These are phyloP conservation scores for Philereme transversata DNA, from an alignment of 2,888 invertebrate species.

Conservation along the genomic window DNA sequence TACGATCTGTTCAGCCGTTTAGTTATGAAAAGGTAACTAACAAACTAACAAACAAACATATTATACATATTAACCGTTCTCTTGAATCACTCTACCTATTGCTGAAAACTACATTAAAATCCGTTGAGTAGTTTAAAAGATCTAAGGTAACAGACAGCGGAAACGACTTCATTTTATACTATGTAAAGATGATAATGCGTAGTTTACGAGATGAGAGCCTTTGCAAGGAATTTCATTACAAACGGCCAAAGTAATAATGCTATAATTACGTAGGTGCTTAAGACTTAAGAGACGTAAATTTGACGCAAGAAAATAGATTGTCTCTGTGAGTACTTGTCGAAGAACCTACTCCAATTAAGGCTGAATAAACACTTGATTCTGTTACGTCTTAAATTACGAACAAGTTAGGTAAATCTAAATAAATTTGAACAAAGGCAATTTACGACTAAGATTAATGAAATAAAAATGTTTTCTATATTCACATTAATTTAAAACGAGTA, in stretches of 20 bases:
- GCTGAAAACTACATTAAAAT: too few relatives aligned
- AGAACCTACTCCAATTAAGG: constrained; percentile 22
- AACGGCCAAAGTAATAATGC: constrained; percentile 17
- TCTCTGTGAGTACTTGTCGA: constrained; percentile 16
- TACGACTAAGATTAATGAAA: not conserved
- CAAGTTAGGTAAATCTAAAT: constrained; percentile 8
- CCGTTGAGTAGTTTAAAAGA: too few relatives aligned
- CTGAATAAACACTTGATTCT: constrained; percentile 23
- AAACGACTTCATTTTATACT: too few relatives aligned
- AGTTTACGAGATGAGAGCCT: constrained; percentile 16
- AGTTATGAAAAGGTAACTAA: too few relatives aligned
- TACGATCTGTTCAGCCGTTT: too few relatives aligned
- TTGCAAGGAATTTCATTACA: constrained; percentile 22
- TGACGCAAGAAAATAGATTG: constrained; percentile 17
- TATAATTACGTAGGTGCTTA: constrained; percentile 17
- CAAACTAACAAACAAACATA: too few relatives aligned
- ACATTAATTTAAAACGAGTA: constrained; percentile 4
- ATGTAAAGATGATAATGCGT: too few relatives aligned
- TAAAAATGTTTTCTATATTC: constrained; percentile 4
- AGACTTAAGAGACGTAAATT: constrained; percentile 16
- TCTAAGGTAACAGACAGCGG: too few relatives aligned
- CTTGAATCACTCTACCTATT: too few relatives aligned
- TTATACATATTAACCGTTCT: too few relatives aligned
- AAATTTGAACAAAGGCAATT: constrained; percentile 5
- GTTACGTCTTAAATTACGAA: constrained; percentile 14